A percentile compares a stretch with the other conserved stretches of the same genome.
Evolutionary conservation across 2,797 vertebrate genomes (phyloP).

Genomic region (Myotis myotis): DNA sequence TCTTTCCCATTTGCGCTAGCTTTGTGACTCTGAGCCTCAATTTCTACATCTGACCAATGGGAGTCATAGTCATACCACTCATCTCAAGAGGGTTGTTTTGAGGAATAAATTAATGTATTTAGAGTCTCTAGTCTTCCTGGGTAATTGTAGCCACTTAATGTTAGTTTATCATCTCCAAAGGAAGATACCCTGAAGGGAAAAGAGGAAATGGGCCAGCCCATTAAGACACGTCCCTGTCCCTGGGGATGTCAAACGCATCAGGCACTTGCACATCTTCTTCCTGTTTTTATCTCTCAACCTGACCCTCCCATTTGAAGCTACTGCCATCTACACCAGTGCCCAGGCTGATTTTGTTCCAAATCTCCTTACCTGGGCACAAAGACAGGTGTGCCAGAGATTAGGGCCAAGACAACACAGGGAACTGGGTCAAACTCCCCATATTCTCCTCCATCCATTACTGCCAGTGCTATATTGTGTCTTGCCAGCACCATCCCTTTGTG

Average conservation of each 20-base stretch:
- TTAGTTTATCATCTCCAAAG: background rate
- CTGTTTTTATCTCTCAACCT: background rate
- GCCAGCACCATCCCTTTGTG: background rate
- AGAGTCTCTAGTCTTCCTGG: background rate
- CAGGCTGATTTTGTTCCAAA: background rate
- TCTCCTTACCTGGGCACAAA: background rate
- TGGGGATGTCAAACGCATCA: accelerated
- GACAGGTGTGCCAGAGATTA: background rate
- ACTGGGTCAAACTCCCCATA: accelerated
- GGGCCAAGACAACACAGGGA: background rate
- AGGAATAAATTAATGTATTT: background rate
- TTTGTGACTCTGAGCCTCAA: background rate
- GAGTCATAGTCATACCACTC: background rate
- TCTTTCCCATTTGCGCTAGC: background rate
- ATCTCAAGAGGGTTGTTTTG: background rate
- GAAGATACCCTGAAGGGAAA: background rate
- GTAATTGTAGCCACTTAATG: background rate
- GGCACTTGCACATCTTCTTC: background rate
- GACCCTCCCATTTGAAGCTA: background rate
- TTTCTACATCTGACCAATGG: background rate
- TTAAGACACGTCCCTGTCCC: accelerated
- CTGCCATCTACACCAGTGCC: background rate
- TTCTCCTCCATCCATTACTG: too few relatives aligned
- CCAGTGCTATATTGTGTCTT: too few relatives aligned
- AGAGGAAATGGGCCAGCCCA: background rate